A percentile compares a stretch with the other conserved stretches of the same genome.
Conservation (phyloP, 2,113 vertebrate genomes). For the Brevimyrus niger region DNA sequence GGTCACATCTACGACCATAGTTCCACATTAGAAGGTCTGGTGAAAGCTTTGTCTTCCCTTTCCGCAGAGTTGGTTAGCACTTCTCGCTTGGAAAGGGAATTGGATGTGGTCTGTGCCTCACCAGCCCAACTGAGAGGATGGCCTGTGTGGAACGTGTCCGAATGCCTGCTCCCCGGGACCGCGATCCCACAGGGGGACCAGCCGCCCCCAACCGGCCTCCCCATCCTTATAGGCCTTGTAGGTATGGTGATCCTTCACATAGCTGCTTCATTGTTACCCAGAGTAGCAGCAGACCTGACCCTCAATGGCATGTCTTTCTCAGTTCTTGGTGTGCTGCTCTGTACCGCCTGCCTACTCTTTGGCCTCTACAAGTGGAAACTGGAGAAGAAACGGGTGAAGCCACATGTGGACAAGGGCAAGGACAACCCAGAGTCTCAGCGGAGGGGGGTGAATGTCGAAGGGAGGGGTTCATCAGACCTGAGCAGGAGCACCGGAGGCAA, state of each 20-base stretch:
- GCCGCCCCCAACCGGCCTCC: slow-evolving; percentile 1
- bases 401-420: slow-evolving; percentile 5
- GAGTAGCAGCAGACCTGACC: background rate
- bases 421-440: background rate
- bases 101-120: slow-evolving; percentile 41
- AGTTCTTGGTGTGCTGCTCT: slow-evolving; percentile 48
- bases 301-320: slow-evolving; percentile 21
- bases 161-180: slow-evolving; percentile 26
- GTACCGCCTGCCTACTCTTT: slow-evolving; percentile 35
- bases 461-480: background rate
- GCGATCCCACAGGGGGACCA: background rate
- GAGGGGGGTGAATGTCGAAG: background rate
- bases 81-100: slow-evolving; percentile 41
- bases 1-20: background rate
- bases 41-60: background rate
- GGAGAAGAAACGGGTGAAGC: slow-evolving; percentile 38
- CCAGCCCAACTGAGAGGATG: slow-evolving; percentile 37
- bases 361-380: slow-evolving; percentile 41
- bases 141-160: slow-evolving; percentile 48
- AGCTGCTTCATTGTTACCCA: background rate
- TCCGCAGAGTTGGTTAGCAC: slow-evolving; percentile 43
- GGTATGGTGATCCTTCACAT: slow-evolving; percentile 30
- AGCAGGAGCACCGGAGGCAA: accelerated
- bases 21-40: background rate
- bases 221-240: slow-evolving; percentile 24